phyloP scores from a whole-genome alignment of 2,113 vertebrate species.

The Thryonomys swinderianus region DNA sequence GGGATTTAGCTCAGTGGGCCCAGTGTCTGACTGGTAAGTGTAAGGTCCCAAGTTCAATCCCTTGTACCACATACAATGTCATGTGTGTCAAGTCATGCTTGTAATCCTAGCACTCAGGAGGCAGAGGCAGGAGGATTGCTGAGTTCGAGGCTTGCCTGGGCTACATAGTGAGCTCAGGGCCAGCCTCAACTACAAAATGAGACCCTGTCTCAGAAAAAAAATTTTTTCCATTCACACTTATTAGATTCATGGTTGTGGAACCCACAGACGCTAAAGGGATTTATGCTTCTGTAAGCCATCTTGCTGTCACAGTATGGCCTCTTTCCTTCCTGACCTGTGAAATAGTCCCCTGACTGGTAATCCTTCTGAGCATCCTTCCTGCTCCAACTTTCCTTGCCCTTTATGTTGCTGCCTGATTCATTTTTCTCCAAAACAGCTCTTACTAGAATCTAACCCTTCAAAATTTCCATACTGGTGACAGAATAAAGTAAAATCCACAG shows the following conservation, averaged over 20 bases:
- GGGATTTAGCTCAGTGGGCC: no score
- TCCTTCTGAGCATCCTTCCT: slow-evolving; percentile 37
- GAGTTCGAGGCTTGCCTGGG: no score
- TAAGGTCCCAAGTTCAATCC: no score
- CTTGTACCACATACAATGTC: no score
- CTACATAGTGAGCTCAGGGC: no score
- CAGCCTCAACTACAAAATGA: no score
- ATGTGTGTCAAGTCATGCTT: no score
- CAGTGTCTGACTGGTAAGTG: no score
- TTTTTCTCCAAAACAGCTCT: slow-evolving; percentile 37
- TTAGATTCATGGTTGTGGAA: neutral
- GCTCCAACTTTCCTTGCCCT: neutral
- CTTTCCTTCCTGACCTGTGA: neutral
- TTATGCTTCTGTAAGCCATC: neutral
- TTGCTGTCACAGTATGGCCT: neutral
- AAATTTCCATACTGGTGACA: neutral
- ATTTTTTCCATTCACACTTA: no score
- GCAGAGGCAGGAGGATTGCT: no score
- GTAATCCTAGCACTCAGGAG: no score
- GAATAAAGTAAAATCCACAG: slow-evolving; percentile 37
- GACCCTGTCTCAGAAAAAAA: no score
- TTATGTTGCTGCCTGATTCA: neutral
- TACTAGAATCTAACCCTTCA: neutral
- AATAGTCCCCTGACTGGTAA: neutral
- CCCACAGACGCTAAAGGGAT: neutral